Evolutionary conservation across 2,113 vertebrate genomes (phyloP).

Genomic region (Tachycineta bicolor): DNA sequence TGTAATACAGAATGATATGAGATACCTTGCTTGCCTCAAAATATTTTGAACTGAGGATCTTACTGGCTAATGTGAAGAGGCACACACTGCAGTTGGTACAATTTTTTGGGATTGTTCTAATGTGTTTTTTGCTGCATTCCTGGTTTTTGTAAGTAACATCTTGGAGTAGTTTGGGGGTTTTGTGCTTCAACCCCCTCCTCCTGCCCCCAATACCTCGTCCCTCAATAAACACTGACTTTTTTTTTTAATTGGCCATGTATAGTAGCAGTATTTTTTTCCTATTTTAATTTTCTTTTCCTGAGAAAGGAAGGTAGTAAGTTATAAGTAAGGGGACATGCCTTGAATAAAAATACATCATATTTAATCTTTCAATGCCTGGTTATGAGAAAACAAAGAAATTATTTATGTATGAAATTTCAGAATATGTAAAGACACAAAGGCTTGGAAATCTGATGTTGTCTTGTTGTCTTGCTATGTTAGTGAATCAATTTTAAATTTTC

Average conservation of each 20-base stretch:
- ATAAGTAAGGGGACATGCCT: background rate
- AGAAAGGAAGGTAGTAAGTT: background rate
- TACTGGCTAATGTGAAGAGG: background rate
- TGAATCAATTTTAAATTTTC: background rate
- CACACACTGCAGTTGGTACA: background rate
- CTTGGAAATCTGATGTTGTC: background rate
- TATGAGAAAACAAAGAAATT: background rate
- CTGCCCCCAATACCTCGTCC: rapidly evolving
- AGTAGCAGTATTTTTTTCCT: background rate
- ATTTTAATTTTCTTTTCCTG: background rate
- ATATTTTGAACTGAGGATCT: background rate
- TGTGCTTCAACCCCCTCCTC: background rate
- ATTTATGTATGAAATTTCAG: background rate
- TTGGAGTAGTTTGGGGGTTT: background rate
- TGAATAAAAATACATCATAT: background rate
- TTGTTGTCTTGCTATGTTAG: background rate
- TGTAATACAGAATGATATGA: background rate
- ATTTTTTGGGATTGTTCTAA: background rate
- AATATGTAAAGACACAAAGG: background rate
- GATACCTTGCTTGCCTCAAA: background rate
- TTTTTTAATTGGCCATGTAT: background rate
- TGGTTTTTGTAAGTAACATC: background rate
- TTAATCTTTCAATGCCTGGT: background rate
- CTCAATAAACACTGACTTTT: background rate
- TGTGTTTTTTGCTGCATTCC: background rate